Base-by-base conservation (phyloP, 2,888 invertebrate species). In the Thymelicus lineola region DNA sequence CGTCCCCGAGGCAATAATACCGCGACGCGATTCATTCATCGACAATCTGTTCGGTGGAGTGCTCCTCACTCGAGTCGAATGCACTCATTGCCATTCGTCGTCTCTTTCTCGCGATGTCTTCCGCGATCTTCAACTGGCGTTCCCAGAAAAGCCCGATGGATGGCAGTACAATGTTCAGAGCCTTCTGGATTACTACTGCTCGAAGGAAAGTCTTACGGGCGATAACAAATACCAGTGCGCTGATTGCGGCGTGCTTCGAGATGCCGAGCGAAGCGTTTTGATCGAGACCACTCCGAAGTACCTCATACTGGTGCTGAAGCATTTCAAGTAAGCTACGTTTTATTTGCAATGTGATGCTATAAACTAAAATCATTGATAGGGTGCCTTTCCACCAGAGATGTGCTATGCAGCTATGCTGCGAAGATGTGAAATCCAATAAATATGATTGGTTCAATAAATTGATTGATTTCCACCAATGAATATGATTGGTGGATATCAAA, bases 201-300 rank as follows among this genome's bases (percentile, higher is more conserved):
- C 96, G 20, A 96, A 96, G 1, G 98, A 98, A 83, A 95, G 95
- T 67, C 87, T 98, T 45, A 95, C 95, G 1, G 98, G 97, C 0
- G 97, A 97, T 66, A 98, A 98, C 83, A 96, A 86, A 55, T 98
- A 98, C 85, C 95, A 95, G 75, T 98, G 98, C 90, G 96, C 96
- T 72, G 95, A 95, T 64, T 98, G 98, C 83, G 95, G 95, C 64
- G 94, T 94, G 14, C 89, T 97, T 14, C 96, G 96, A 53, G 97
- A 98, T 80, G 98, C 97, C 0, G 96, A 97, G 82, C 79, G 89
- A 28, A 87, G 86, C 68, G 90, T 91, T 0, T 74, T 88, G 1
- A 95, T 98, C 9, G 95, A 96, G 12, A 95, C 96, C 66, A 95
- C 96, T 6, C 98, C 98, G 0, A 95, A 96, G 58, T 96, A 97